Conservation (phyloP, 2,888 invertebrate genomes). For the Drosophila atripex region DNA sequence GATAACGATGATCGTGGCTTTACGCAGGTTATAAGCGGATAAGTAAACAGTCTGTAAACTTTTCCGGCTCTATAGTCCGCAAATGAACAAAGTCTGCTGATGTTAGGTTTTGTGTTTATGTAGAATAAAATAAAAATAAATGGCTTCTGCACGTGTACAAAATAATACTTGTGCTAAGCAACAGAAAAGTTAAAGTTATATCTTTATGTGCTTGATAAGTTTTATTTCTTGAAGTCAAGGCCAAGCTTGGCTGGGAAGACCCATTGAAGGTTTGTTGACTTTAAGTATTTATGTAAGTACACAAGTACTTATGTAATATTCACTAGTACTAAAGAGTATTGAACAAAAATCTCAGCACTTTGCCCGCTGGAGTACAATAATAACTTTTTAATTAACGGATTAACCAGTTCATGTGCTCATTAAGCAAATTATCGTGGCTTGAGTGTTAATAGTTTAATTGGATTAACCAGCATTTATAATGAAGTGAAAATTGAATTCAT, state of each 20-base stretch:
- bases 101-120: conserved; percentile 9
- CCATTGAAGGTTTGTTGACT: too few relatives aligned
- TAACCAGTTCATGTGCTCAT: background rate
- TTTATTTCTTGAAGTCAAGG: background rate
- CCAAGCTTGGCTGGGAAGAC: too few relatives aligned
- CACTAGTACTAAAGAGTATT: background rate
- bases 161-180: background rate
- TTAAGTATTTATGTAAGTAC: too few relatives aligned
- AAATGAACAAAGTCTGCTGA: conserved; percentile 16
- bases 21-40: conserved; percentile 64
- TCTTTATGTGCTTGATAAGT: background rate
- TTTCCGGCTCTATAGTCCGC: background rate
- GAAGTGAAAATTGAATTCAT: background rate
- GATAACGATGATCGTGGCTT: conserved; percentile 62
- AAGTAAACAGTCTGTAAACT: conserved; percentile 23
- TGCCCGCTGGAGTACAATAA: background rate
- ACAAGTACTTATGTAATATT: background rate
- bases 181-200: background rate
- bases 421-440: background rate
- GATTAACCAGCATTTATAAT: background rate
- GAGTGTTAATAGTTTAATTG: background rate
- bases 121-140: conserved; percentile 15
- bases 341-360: background rate
- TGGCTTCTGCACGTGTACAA: background rate
- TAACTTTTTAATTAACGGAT: background rate